A percentile compares a stretch with the other conserved stretches of the same genome.
phyloP scores from a whole-genome alignment of 2,113 vertebrate species.

The Aix galericulata region DNA sequence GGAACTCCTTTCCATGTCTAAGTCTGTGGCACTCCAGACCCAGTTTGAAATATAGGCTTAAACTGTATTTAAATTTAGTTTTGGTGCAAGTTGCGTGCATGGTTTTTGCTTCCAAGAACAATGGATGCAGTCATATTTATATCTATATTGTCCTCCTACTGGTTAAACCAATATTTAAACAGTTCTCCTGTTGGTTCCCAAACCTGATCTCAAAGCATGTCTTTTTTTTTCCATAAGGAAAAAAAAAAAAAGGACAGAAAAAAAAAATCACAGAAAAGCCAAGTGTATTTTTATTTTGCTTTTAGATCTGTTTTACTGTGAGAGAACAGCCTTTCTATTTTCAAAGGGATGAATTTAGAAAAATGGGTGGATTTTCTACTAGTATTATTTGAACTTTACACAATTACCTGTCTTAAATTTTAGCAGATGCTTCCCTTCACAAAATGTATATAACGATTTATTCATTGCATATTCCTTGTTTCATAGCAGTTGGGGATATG shows the following conservation, averaged over 20 bases:
- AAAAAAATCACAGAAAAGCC: not conserved
- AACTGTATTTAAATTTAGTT: not conserved
- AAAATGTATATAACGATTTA: not conserved
- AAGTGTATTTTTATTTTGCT: not conserved
- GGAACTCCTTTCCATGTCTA: not conserved
- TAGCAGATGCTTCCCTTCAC: not conserved
- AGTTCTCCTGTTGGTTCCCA: not conserved
- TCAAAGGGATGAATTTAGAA: not conserved
- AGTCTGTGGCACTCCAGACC: not conserved
- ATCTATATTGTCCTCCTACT: not conserved
- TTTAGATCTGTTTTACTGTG: not conserved
- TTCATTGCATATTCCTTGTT: not conserved
- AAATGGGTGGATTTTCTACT: constrained; percentile 5
- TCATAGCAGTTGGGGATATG: not conserved
- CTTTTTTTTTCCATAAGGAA: no score
- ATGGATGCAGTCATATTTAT: not conserved
- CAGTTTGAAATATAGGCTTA: not conserved
- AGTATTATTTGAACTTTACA: not conserved
- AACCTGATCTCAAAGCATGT: not conserved
- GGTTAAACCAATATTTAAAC: not conserved
- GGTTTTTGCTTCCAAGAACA: not conserved
- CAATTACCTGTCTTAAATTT: not conserved
- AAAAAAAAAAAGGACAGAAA: no score
- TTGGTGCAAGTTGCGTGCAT: not conserved
- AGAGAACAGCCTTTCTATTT: not conserved